A percentile compares a stretch with the other conserved stretches of the same genome.
Evolutionary conservation across 2,888 invertebrate genomes (phyloP).

Genomic region (Archips crataeganus): DNA sequence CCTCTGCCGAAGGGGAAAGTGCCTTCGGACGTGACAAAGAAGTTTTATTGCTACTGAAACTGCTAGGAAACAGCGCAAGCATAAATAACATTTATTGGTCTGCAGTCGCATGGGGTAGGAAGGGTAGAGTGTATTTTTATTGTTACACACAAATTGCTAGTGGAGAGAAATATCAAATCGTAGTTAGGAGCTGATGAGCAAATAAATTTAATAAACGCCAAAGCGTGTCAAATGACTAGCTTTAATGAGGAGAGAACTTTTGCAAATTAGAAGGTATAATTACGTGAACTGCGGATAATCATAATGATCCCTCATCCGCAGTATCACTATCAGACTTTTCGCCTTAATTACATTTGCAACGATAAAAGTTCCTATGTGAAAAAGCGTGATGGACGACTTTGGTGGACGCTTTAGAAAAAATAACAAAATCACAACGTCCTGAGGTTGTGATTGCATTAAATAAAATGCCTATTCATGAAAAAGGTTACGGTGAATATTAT

Average conservation of each 20-base stretch:
- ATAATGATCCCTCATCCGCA: background rate
- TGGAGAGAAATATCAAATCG: background rate
- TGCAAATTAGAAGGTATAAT: background rate
- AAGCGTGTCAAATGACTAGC: too few species aligned
- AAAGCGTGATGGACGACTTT: constrained; percentile 5
- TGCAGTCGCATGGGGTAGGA: constrained; percentile 10
- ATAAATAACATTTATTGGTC: constrained; percentile 30
- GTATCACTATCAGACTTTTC: constrained; percentile 28
- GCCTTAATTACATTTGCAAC: constrained; percentile 21
- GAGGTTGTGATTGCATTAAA: too few species aligned
- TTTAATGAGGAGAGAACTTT: constrained; percentile 2
- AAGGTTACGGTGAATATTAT: too few species aligned
- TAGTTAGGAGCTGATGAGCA: too few species aligned
- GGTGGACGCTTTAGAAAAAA: background rate
- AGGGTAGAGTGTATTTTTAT: background rate
- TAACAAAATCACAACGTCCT: background rate
- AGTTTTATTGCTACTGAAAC: constrained; percentile 28
- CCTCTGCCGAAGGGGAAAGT: constrained; percentile 24
- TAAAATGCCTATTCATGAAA: too few species aligned
- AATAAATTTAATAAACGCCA: too few species aligned
- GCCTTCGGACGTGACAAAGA: constrained; percentile 31
- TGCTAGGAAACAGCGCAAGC: constrained; percentile 7
- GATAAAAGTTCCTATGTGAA: constrained; percentile 15
- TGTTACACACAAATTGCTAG: background rate
- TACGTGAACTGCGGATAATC: background rate